Evolutionary conservation across 2,113 vertebrate genomes (phyloP), one percentile per base, ranked within the genome.

Genomic region (Acrocephalus arundinaceus): DNA sequence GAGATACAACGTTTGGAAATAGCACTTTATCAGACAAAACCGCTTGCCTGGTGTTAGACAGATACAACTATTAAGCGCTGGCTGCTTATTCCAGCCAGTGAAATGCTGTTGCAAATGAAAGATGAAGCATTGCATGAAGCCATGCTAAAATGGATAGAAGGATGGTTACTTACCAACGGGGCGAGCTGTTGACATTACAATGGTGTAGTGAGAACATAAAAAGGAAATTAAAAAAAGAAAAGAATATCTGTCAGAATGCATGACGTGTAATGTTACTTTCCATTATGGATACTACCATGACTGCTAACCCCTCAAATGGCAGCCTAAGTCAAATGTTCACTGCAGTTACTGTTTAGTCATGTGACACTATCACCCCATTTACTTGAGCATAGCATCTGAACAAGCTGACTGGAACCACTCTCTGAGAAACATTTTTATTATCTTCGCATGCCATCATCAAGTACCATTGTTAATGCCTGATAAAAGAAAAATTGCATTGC

Each of bases 101-200:
- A 93, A 96, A 97, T 76, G 77, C 78, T 94, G 88, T 55, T 96
- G 95, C 92, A 97, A 97, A 97, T 97, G 96, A 97, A 96, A 93
- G 95, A 97, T 98, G 98, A 97, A 97, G 95, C 98, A 98, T n/a
- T 98, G 90, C 97, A 94, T 96, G 97, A 98, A 97, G 95, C 91
- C 99, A 99, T 99, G 99, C 99, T 96, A 98, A 96, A 98, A 98
- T 98, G 98, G 98, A 97, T 98, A 98, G 98, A 98, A 98, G 98
- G 98, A 99, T 99, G 99, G 98, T 97, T 99, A 99, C 99, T 99
- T 99, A 99, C 99, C 99, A 80, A 99, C 99, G 71, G 99, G 99
- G 98, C 98, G 99, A 98, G 98, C 99, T 99, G 99, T 98, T 98
- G 98, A 99, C 98, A 99, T 98, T 98, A 99, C 98, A 99, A 99